Evolutionary conservation across 2,113 vertebrate species (phyloP), one percentile per base, ranked within the genome.

Genomic region (Anolis sagrei): DNA sequence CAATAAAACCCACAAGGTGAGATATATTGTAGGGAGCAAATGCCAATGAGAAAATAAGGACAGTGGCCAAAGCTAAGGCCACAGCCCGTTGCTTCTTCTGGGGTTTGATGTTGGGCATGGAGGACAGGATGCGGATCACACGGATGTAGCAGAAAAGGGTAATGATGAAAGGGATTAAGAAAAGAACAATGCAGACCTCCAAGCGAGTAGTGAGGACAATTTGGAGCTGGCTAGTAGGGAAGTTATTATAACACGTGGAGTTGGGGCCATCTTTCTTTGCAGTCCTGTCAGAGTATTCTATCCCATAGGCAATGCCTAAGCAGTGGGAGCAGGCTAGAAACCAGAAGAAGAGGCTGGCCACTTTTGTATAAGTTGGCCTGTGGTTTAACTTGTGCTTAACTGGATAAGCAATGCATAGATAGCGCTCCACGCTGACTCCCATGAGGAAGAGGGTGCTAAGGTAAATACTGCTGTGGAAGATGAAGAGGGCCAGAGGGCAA

Each of bases 381-480:
- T 97, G 96, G 75, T 95, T 95, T n/a, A 98, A 84, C 48, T 96
- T 95, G 93, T 98, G 97, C 87, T 94, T 94, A 90, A 98, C 97
- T 0, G 98, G 98, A 82, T 95, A 97, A 1, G 97, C 97, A 51
- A 98, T 97, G 0, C 97, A 97, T 8, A 98, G 95, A 72, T 98
- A 98, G 36, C 98, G 96, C 86, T 98, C 97, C 0, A 98, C 91
- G 48, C 98, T 98, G 75, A 98, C 94, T 0, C 96, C 97, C 0
- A 97, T 98, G 89, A 98, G 94, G 86, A 98, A 97, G 91, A 97
- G 96, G 10, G 95, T 96, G 95, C 98, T 98, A 93, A 96, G 96
- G 91, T 98, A 98, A 93, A 98, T 97, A 93, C 97, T 97, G 94
- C 98, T 97, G 94, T 97, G 98, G 95, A 98, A 98, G 89, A 96